Evolutionary conservation across 2,888 invertebrate genomes (phyloP).

Genomic region (Linyphia triangularis): DNA sequence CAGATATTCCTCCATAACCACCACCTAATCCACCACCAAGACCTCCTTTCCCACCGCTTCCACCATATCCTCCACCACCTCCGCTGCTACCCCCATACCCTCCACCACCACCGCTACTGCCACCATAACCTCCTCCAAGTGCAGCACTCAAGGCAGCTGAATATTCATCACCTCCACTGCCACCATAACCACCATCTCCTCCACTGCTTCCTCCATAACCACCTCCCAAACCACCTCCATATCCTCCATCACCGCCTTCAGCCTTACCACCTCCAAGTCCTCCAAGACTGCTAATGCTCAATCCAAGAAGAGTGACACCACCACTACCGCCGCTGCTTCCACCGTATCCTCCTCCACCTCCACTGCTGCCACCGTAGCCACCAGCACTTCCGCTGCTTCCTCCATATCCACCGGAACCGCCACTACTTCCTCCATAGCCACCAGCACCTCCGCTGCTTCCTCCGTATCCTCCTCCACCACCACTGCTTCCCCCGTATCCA

Average conservation of each 20-base stretch:
- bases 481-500: conserved; percentile 55
- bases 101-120: conserved; percentile 20
- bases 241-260: conserved; percentile 49
- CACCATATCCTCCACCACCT: conserved; percentile 39
- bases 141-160: conserved; percentile 11
- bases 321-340: conserved; percentile 45
- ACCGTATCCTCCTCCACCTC: conserved; percentile 63
- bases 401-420: conserved; percentile 42
- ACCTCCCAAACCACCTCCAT: conserved; percentile 12
- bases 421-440: conserved; percentile 29
- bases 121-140: conserved; percentile 44
- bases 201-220: conserved; percentile 15
- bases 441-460: conserved; percentile 41
- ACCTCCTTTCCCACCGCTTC: conserved; percentile 40
- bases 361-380: conserved; percentile 62
- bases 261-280: conserved; percentile 62
- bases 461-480: conserved; percentile 30
- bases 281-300: conserved; percentile 69
- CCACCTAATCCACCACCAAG: conserved; percentile 21
- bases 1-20: conserved; percentile 7
- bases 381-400: conserved; percentile 48
- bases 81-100: conserved; percentile 40
- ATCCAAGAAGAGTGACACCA: conserved; percentile 63
- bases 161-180: conserved; percentile 22
- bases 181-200: background rate